phyloP scores from a whole-genome alignment of 1,140 invertebrate genomes.

The Leptinotarsa texana region DNA sequence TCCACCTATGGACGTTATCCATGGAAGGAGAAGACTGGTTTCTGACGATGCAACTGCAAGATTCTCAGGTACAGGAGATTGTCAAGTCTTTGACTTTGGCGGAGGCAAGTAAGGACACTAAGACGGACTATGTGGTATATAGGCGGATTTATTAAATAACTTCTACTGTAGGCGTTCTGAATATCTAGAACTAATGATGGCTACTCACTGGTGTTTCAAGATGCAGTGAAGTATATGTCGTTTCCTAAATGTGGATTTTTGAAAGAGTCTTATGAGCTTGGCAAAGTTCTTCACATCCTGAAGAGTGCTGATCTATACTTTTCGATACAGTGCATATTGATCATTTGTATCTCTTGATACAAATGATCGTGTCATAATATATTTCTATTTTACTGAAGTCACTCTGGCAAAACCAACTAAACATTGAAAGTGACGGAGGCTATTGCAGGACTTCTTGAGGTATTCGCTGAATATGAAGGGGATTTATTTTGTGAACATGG shows the following conservation, averaged over 20 bases:
- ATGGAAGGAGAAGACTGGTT: constrained; percentile 35
- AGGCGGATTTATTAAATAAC: constrained; percentile 40
- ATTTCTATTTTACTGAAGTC: no score
- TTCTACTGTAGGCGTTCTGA: neutral
- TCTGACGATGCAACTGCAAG: constrained; percentile 27
- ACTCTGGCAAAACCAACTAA: no score
- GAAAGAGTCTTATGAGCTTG: constrained; percentile 21
- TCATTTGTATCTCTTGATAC: constrained; percentile 43
- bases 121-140: constrained; percentile 46
- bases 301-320: constrained; percentile 20
- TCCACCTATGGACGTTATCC: constrained; percentile 16
- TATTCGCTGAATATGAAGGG: constrained; percentile 31
- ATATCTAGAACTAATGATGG: constrained; percentile 40
- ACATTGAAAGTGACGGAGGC: no score
- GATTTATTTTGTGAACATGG: constrained; percentile 40
- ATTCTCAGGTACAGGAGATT: constrained; percentile 28
- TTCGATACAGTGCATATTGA: constrained; percentile 45
- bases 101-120: neutral
- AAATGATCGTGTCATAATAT: no score
- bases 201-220: constrained; percentile 49
- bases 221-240: constrained; percentile 10
- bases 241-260: constrained; percentile 15
- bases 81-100: neutral
- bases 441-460: no score
- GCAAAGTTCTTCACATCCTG: constrained; percentile 21